Conservation (phyloP, 35 echinoderm and acorn worm species). For the Ophiothrix spiculata region DNA sequence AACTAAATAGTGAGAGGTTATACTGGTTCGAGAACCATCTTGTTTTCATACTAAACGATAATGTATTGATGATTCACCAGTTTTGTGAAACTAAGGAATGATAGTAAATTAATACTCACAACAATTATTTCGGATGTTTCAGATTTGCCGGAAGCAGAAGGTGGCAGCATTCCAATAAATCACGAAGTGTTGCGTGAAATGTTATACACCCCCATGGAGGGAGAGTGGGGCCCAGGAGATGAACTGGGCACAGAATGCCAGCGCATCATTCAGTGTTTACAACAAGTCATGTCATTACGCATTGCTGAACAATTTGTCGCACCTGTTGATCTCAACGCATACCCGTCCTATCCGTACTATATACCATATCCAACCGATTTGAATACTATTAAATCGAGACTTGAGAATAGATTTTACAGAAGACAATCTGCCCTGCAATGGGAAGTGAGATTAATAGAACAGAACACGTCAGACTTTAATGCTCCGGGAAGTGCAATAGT, state of each 20-base stretch:
- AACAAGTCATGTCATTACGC: conserved; percentile 61
- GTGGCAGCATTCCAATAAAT: conserved; percentile 68
- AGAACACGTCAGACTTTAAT: conserved; percentile 75
- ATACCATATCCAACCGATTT: conserved; percentile 89
- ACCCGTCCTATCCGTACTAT: conserved; percentile 72
- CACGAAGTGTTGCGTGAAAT: conserved; percentile 45
- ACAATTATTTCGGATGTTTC: background rate
- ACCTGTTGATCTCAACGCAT: conserved; percentile 77
- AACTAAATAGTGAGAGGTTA: no score
- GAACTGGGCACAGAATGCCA: conserved; percentile 69
- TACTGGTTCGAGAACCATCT: no score
- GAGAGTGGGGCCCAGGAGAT: conserved; percentile 68
- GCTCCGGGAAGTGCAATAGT: conserved; percentile 89
- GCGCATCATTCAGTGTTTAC: conserved; percentile 66
- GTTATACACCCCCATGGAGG: conserved; percentile 60
- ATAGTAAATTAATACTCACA: no score
- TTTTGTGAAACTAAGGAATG: no score
- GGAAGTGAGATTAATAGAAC: conserved; percentile 83
- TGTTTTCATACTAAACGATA: no score
- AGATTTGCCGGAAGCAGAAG: conserved; percentile 78
- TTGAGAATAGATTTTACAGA: conserved; percentile 79
- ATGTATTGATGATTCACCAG: no score
- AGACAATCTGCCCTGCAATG: conserved; percentile 77
- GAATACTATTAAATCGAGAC: conserved; percentile 61
- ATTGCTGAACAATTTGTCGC: conserved; percentile 80